These are phyloP conservation scores for Apis laboriosa DNA, from an alignment of 1,140 invertebrate species.

Conservation along the genomic window DNA sequence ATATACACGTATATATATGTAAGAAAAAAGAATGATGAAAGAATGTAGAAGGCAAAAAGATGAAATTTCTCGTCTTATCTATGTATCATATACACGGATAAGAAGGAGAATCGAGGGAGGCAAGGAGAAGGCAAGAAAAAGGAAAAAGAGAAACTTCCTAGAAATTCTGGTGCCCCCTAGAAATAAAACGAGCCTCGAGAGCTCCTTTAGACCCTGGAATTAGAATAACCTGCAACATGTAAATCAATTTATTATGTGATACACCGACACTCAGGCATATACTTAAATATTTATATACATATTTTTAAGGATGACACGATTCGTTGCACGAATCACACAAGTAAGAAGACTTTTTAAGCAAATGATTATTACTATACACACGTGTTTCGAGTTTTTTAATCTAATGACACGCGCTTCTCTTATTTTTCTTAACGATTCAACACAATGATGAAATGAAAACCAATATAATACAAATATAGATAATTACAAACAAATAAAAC, in stretches of 20 bases:
- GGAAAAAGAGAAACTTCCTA: not conserved
- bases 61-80: not conserved
- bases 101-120: not conserved
- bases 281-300: not conserved
- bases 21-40: not conserved
- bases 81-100: not conserved
- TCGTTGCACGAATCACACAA: slow-evolving; percentile 30
- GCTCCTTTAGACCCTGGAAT: slow-evolving; percentile 37
- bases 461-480: too few relatives aligned
- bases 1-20: not conserved
- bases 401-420: too few relatives aligned
- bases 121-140: not conserved
- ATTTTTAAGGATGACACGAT: not conserved
- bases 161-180: slow-evolving; percentile 49
- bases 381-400: too few relatives aligned
- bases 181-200: slow-evolving; percentile 4
- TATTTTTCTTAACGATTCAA: too few relatives aligned
- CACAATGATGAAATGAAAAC: too few relatives aligned
- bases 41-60: not conserved
- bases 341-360: not conserved
- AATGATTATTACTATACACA: too few relatives aligned
- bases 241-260: slow-evolving; percentile 9
- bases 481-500: too few relatives aligned
- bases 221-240: slow-evolving; percentile 41
- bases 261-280: not conserved